These are phyloP conservation scores for Paralinhomoeus sp. DNA, from an alignment of 2,888 invertebrate genomes.

Conservation along the genomic window DNA sequence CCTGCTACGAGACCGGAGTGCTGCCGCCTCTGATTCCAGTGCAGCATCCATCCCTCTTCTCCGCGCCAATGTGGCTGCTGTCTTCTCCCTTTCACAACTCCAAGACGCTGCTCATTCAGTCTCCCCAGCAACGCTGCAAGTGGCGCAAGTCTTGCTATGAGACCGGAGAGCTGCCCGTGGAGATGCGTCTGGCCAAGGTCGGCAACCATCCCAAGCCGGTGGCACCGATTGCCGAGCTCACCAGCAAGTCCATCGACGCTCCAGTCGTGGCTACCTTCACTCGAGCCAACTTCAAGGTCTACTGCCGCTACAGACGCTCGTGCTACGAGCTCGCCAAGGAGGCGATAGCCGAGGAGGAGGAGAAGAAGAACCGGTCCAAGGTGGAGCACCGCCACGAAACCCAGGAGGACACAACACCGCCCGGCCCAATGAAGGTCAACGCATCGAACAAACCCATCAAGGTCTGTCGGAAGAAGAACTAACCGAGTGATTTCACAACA, in stretches of 20 bases:
- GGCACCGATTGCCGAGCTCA: too few relatives aligned
- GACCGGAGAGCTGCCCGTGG: conserved; percentile 6
- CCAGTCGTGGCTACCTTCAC: too few relatives aligned
- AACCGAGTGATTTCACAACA: too few relatives aligned
- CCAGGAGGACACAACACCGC: not conserved
- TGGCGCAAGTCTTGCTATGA: conserved; percentile 13
- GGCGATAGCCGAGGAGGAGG: conserved; percentile 7
- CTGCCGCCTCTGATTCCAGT: conserved; percentile 10
- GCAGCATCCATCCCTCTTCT: too few relatives aligned
- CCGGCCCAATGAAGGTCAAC: not conserved
- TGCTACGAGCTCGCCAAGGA: conserved; percentile 4
- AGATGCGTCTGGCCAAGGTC: too few relatives aligned
- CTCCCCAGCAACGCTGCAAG: conserved; percentile 9
- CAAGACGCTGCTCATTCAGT: too few relatives aligned
- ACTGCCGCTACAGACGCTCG: conserved; percentile 2
- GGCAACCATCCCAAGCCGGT: too few relatives aligned
- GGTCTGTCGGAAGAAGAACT: too few relatives aligned
- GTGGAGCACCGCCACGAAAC: not conserved
- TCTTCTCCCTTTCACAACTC: too few relatives aligned
- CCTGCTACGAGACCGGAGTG: conserved; percentile 18
- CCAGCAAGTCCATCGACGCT: too few relatives aligned
- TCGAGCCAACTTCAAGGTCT: not conserved
- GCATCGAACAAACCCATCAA: too few relatives aligned
- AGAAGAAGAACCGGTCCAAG: conserved; percentile 6
- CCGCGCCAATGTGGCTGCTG: too few relatives aligned